A percentile compares a stretch with the other conserved stretches of the same genome.
Conservation (phyloP, 2,797 vertebrate genomes). For the Cyprinodon diabolis region DNA sequence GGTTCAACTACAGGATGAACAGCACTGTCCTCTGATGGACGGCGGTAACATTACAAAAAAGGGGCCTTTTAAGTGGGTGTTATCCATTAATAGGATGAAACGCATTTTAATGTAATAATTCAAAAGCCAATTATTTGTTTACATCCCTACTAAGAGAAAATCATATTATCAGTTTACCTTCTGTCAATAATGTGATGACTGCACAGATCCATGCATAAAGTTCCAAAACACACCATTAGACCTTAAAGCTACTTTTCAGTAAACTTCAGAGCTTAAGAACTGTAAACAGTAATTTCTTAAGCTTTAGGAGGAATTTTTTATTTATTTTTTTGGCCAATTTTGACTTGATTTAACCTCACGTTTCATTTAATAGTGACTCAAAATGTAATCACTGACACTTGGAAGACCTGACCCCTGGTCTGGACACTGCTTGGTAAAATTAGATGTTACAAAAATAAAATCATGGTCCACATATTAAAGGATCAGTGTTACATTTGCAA, state of each 20-base stretch:
- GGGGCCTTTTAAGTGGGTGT: no score
- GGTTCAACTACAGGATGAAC: no score
- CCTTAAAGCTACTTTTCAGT: not conserved
- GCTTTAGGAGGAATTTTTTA: not conserved
- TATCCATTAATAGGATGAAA: no score
- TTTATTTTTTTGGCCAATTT: not conserved
- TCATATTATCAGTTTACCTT: not conserved
- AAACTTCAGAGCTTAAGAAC: not conserved
- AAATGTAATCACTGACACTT: not conserved
- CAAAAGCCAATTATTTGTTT: not conserved
- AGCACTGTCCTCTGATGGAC: no score
- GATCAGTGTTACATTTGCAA: slow-evolving; percentile 1
- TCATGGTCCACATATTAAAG: not conserved
- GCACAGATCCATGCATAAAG: not conserved
- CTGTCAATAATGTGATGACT: not conserved
- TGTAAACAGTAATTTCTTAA: not conserved
- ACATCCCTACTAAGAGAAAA: not conserved
- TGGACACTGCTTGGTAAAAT: not conserved
- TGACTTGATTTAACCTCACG: no score
- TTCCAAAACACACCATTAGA: not conserved
- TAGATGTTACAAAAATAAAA: slow-evolving; percentile 4
- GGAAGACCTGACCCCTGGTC: not conserved
- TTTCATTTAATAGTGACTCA: not conserved
- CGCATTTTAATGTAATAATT: no score
- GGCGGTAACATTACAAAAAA: no score